Conservation (phyloP, 2,888 invertebrate genomes). For the Ligdia adustata region DNA sequence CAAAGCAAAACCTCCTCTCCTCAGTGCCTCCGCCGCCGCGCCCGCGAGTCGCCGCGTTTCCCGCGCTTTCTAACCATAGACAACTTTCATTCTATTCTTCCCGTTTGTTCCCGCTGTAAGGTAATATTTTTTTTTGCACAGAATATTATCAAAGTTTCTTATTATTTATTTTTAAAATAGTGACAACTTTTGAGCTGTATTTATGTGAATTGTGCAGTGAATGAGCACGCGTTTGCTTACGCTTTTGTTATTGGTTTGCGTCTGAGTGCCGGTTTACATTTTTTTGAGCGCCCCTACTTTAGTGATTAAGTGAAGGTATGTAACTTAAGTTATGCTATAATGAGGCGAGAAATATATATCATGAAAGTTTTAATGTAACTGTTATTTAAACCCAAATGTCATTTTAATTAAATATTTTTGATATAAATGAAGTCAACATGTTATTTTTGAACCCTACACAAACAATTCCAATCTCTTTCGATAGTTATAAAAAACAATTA, state of each 20-base stretch:
- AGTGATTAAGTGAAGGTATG: constrained; percentile 10
- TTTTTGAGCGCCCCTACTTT: constrained; percentile 20
- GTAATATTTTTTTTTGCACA: constrained; percentile 47
- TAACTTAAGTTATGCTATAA: background rate
- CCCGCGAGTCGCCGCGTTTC: constrained; percentile 60
- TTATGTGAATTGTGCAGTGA: constrained; percentile 21
- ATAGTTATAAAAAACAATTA: too few relatives aligned
- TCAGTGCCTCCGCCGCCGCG: constrained; percentile 61
- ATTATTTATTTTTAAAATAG: constrained; percentile 8
- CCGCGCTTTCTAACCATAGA: constrained; percentile 58
- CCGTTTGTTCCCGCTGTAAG: constrained; percentile 63
- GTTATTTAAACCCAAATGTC: too few relatives aligned
- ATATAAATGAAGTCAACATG: too few relatives aligned
- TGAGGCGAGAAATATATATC: background rate
- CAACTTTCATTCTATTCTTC: constrained; percentile 44
- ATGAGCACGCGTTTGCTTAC: constrained; percentile 41
- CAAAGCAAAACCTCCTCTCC: constrained; percentile 14
- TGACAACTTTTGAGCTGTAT: constrained; percentile 6
- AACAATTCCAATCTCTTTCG: too few relatives aligned
- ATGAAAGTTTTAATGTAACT: too few relatives aligned
- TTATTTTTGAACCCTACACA: too few relatives aligned
- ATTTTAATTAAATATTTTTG: too few relatives aligned
- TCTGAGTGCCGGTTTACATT: constrained; percentile 38
- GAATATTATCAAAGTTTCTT: constrained; percentile 28
- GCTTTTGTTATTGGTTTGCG: constrained; percentile 54